Evolutionary conservation across 2,113 vertebrate species (phyloP), one percentile per base, ranked within the genome.

Genomic region (Oxyruncus cristatus): DNA sequence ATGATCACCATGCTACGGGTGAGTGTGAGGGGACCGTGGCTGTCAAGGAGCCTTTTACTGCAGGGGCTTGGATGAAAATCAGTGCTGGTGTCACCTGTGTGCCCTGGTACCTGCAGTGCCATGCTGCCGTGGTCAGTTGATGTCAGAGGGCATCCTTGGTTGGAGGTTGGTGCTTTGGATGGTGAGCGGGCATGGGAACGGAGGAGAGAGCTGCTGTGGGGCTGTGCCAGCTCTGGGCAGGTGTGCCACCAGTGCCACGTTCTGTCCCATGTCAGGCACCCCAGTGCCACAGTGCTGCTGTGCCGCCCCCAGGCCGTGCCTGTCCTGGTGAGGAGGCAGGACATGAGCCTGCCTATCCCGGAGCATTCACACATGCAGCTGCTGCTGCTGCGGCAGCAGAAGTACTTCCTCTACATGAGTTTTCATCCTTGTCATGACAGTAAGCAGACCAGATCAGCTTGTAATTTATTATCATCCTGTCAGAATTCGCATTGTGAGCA

Each of bases 1-100:
- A 99, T 99, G 97, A 99, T 99, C 98, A 99, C 99, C 10, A 96
- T 98, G 52, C 98, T 99, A 21, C 98, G 99, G 98, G 99, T 99
- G 97, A 99, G 98, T 89, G 27, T 0, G 5, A 28, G 66, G 28
- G 24, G 1, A 3, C 42, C 8, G 0, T 1, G 32, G 49, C 2
- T 12, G 14, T 2, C 5, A 1, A 5, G 65, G 63, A 26, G 44
- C 59, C 6, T 7, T 13, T 73, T 28, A 46, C 8, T 20, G 61
- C 26, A 7, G n/a, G n/a, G 2, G 5, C 24, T 21, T 0, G 14
- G 37, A 0, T 46, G 37, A 2, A 4, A 16, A 8, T 1, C 1
- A 3, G 61, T 26, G 55, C 46, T 1, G 0, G 41, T 46, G 44
- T 18, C 41, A 0, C 26, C 44, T 5, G 41, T 1, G 19, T 82